Percentiles rank a stretch among this genome's conserved stretches.
These are phyloP conservation scores for Crax fasciolata DNA, from an alignment of 2,797 vertebrate species.

Conservation along the genomic window DNA sequence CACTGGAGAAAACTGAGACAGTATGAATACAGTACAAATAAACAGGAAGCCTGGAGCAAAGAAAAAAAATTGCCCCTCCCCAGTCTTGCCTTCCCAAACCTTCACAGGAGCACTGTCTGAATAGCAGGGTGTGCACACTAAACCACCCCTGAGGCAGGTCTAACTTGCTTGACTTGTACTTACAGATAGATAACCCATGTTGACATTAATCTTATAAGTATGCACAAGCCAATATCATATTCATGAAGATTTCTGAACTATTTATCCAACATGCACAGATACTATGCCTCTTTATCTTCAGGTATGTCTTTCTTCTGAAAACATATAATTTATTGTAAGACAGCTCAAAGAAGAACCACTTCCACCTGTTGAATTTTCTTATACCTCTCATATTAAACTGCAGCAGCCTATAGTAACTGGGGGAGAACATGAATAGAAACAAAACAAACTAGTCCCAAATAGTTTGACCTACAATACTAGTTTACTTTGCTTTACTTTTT, in stretches of 20 bases:
- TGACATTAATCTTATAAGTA: conserved; percentile 33
- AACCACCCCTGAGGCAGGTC: background rate
- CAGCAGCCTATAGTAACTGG: background rate
- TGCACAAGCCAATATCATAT: background rate
- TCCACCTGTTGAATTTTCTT: conserved; percentile 5
- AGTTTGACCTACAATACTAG: background rate
- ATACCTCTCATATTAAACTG: background rate
- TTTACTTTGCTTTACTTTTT: background rate
- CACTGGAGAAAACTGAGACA: background rate
- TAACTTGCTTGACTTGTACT: conserved; percentile 26
- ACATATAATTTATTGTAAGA: background rate
- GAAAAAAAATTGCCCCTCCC: background rate
- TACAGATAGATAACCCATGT: background rate
- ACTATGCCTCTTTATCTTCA: conserved; percentile 16
- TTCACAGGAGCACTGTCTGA: background rate
- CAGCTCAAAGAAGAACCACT: background rate
- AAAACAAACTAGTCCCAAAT: background rate
- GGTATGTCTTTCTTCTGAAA: conserved; percentile 7
- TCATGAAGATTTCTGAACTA: conserved; percentile 27
- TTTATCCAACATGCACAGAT: background rate
- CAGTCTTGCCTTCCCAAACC: background rate
- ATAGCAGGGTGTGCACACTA: background rate
- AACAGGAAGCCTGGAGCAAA: background rate
- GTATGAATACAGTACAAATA: background rate
- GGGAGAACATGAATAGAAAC: background rate